Percentiles rank a stretch among this genome's conserved stretches.
These are phyloP conservation scores for Marisa cornuarietis DNA, from an alignment of 1,140 invertebrate species.

Conservation along the genomic window DNA sequence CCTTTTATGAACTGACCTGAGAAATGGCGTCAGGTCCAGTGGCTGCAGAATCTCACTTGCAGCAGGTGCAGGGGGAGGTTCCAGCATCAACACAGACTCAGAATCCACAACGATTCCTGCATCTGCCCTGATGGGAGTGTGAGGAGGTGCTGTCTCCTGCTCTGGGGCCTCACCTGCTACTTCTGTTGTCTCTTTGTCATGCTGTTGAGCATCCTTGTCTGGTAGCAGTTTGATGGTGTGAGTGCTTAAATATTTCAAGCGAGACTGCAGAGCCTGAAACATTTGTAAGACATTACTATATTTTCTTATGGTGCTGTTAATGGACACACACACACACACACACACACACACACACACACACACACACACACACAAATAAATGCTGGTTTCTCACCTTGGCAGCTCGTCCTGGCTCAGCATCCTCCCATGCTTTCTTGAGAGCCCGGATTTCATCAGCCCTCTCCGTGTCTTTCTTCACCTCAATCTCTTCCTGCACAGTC, in stretches of 20 bases:
- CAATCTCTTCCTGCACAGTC: conserved; percentile 60
- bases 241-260: conserved; percentile 60
- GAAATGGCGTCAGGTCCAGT: conserved; percentile 60
- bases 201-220: conserved; percentile 32
- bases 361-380: background rate
- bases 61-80: conserved; percentile 55
- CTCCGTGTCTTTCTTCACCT: conserved; percentile 65
- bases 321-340: background rate
- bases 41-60: conserved; percentile 59
- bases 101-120: conserved; percentile 29
- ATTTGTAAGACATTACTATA: background rate
- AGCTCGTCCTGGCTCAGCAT: conserved; percentile 62
- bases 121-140: conserved; percentile 39
- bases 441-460: conserved; percentile 63
- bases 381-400: conserved; percentile 53
- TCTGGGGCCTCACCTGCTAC: background rate
- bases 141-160: conserved; percentile 28
- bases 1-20: conserved; percentile 44
- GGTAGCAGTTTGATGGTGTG: conserved; percentile 56
- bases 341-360: background rate
- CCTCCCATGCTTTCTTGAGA: conserved; percentile 66
- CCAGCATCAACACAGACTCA: conserved; percentile 52
- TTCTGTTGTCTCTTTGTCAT: conserved; percentile 17
- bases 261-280: conserved; percentile 58
- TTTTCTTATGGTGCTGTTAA: background rate